Base-by-base conservation (phyloP, 1,140 invertebrate genomes). In the Drosophila nigrodunni region DNA sequence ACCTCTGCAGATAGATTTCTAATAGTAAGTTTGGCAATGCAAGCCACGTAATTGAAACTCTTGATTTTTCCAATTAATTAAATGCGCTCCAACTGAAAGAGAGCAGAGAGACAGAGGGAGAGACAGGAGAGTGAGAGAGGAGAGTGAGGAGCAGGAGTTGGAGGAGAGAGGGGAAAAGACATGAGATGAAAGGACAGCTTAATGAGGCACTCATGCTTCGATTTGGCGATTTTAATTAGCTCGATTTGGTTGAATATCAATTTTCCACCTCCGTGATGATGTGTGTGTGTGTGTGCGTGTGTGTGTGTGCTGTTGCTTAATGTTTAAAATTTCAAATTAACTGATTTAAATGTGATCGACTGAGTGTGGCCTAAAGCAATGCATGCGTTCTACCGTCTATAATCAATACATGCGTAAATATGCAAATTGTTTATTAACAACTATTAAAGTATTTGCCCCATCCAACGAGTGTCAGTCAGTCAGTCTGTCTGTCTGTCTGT, bases 11-110 rank as follows among this genome's bases (percentile, higher is more conserved):
- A 67, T 78, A 44, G 74, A 69, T 86, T 80, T 87, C 77, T 62
- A 80, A 71, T 75, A 77, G 68, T 49, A 30, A 50, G 59, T 71
- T 83, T 83, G 70, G 68, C 74, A 76, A 77, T 82, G 67, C 79
- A 49, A 50, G 66, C 54, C 72, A 87, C 76, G 74, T 77, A 88
- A 82, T 82, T 87, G 81, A 77, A 79, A 73, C 79, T 58, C 77
- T 80, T 75, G 77, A 88, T 74, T 71, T 80, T 80, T 66, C 50
- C 71, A 80, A 80, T 89, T 85, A 89, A 88, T 89, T 81, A 83
- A 72, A 80, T 73, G 60, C 59, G 59, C 47, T 41, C 49, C 46
- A 47, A 55, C 55, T 43, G 30, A 59, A 59, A 52, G 34, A 37
- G 18, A 49, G 46, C 39, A 7, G 34, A 13, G 13, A 44, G 13